Evolutionary conservation across 2,888 invertebrate genomes (phyloP), one percentile per base, ranked within the genome.

Genomic region (Panzeria rudis): DNA sequence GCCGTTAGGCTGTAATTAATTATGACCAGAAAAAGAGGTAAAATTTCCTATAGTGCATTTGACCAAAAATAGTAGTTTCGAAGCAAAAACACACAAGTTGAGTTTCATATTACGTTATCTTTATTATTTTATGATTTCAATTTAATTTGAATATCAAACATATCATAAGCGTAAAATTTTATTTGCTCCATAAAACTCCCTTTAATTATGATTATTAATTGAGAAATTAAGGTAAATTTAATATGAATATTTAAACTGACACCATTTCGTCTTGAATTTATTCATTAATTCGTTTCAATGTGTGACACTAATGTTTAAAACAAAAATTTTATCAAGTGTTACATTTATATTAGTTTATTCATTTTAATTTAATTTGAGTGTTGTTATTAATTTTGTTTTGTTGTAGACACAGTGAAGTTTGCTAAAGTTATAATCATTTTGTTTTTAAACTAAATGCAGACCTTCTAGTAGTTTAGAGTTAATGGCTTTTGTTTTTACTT

Each of bases 311-410:
- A 56, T 5, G 7, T 29, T 29, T 15, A 15, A 54, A 15, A 56
- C 13, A 15, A 56, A 15, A 29, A n/a, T 56, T 56, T 56, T 56
- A 8, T 4, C 71, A 71, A 56, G 71, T 56, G 71, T 71, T 54
- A 56, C 54, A 41, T 71, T 41, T 71, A 17, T 29, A 54, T 71
- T n/a, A 35, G 35, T 73, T 61, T n/a, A 59, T 72, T 29, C 20
- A 66, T 50, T 50, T 50, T 5, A 1, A 11, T 3, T 20, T 50
- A 1, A 23, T 56, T 56, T n/a, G 15, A 29, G 25, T n/a, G n/a
- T 17, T 47, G 17, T 25, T 11, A 47, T 9, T 32, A 20, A 47
- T 56, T 56, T 56, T 2, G 3, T 56, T 56, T 15, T 6, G n/a
- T 52, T 44, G 2, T 20, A 62, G 38, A 9, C 29, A 9, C 17